Evolutionary conservation across 2,113 vertebrate genomes (phyloP).

Genomic region (Apus apus): DNA sequence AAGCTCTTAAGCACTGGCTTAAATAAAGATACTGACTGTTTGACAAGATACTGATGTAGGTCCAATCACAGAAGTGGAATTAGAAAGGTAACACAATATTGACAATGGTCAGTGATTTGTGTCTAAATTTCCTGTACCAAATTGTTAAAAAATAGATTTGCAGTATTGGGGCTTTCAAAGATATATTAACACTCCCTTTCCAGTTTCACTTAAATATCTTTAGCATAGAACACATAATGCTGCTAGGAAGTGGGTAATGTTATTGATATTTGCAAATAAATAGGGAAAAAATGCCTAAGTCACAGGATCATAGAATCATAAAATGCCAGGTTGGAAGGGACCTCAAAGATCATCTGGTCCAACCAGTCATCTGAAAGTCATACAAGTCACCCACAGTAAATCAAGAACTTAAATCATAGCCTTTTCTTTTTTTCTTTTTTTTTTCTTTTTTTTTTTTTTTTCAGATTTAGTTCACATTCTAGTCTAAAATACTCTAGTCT

Average conservation of each 20-base stretch:
- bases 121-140: neutral
- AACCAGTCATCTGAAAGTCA: neutral
- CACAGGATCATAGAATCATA: too few relatives aligned
- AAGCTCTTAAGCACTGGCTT: neutral
- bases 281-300: neutral
- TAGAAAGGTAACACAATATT: neutral
- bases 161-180: neutral
- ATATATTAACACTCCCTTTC: neutral
- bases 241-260: neutral
- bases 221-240: neutral
- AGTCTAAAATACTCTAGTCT: neutral
- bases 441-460: neutral
- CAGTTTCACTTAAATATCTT: neutral
- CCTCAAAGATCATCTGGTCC: too few relatives aligned
- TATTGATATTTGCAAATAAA: neutral
- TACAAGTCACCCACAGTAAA: neutral
- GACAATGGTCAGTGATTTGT: neutral
- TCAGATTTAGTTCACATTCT: neutral
- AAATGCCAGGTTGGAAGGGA: too few relatives aligned
- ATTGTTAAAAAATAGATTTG: neutral
- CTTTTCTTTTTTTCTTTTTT: too few relatives aligned
- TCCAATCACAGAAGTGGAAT: neutral
- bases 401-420: neutral
- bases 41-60: neutral
- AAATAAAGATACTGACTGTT: neutral